Conservation (phyloP, 2,113 vertebrate species). For the Euleptes europaea region DNA sequence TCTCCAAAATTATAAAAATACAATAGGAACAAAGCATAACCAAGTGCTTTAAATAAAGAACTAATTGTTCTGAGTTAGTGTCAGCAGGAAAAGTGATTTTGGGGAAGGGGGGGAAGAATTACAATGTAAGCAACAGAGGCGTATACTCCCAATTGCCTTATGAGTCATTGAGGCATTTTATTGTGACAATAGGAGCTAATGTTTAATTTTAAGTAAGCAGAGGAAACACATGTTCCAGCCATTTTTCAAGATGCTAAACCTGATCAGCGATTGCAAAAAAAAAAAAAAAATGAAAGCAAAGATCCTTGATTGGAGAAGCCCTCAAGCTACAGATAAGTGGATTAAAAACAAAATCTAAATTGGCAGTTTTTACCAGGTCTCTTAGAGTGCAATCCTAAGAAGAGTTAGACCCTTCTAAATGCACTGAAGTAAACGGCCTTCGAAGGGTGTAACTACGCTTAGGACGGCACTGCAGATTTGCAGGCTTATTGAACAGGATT, state of each 20-base stretch:
- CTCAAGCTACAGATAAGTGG: not conserved
- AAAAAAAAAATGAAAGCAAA: not conserved
- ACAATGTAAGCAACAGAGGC: not conserved
- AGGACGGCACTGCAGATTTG: not conserved
- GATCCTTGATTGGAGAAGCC: not conserved
- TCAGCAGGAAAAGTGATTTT: not conserved
- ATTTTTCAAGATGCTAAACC: not conserved
- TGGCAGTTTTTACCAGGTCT: not conserved
- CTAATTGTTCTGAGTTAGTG: conserved; percentile 24
- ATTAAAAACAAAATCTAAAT: not conserved
- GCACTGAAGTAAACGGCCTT: too few species aligned
- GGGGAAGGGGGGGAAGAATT: not conserved
- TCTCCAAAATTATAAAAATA: conserved; percentile 11
- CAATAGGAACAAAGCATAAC: conserved; percentile 15
- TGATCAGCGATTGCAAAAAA: not conserved
- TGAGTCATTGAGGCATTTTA: conserved; percentile 26
- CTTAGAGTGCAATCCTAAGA: not conserved
- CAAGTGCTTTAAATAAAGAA: conserved; percentile 25
- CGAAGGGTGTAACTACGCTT: too few species aligned
- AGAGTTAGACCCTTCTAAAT: too few species aligned
- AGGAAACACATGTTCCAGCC: not conserved
- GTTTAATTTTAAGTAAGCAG: conserved; percentile 23
- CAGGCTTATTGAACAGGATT: not conserved
- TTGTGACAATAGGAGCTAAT: not conserved
- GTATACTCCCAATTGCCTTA: not conserved